These are phyloP conservation scores for Heloderma charlesbogerti DNA, from an alignment of 2,113 vertebrate species.

Conservation along the genomic window DNA sequence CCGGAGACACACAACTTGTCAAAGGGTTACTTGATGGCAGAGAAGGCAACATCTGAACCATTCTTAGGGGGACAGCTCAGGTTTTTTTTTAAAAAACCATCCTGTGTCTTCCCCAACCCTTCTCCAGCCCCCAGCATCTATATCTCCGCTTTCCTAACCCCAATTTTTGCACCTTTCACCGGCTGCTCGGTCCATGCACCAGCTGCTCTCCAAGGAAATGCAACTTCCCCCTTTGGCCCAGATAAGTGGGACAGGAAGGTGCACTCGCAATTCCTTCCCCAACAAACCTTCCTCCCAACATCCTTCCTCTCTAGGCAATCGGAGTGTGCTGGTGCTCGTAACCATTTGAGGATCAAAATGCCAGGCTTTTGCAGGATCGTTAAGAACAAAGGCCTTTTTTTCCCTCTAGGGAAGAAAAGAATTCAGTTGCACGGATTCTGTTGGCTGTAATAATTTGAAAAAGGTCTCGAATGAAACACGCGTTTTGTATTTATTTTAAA, in stretches of 20 bases:
- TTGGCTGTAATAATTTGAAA: not conserved
- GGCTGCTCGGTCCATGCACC: not conserved
- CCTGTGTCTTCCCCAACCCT: not conserved
- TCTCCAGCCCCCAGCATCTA: not conserved
- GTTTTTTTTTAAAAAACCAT: too few species aligned
- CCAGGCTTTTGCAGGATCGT: not conserved
- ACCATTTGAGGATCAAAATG: not conserved
- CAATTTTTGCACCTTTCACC: not conserved
- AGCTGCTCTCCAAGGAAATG: not conserved
- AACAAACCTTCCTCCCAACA: too few species aligned
- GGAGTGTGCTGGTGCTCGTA: not conserved
- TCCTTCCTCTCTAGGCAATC: not conserved
- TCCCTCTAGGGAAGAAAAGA: not conserved
- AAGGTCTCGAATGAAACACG: not conserved
- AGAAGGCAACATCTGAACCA: not conserved
- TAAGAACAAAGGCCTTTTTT: not conserved
- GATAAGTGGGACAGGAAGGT: not conserved
- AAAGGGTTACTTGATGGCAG: not conserved
- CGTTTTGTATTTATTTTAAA: not conserved
- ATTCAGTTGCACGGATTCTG: too few species aligned
- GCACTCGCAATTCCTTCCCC: not conserved
- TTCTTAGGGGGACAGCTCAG: not conserved
- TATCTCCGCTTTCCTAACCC: not conserved
- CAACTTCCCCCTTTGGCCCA: not conserved
- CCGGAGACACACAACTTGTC: too few species aligned